phyloP scores from a whole-genome alignment of 2,888 invertebrate species.

The Drosophila prostipennis region DNA sequence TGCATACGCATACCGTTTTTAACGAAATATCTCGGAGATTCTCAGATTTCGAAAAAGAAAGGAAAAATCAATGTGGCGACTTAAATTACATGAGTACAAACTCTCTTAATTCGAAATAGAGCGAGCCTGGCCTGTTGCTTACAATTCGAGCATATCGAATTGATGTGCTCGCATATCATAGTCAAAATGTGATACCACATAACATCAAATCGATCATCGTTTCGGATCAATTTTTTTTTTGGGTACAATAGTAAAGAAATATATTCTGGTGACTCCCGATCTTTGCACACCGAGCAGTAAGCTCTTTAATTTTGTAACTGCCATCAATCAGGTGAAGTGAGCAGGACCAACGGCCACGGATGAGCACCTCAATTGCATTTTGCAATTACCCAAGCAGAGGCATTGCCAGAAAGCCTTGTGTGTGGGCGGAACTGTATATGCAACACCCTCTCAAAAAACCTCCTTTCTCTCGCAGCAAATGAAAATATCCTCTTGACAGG shows the following conservation, averaged over 20 bases:
- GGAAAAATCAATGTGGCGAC: too few species aligned
- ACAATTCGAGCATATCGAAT: too few species aligned
- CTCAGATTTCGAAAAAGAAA: too few species aligned
- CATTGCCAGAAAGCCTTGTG: constrained; percentile 11
- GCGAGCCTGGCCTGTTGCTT: too few species aligned
- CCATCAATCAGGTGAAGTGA: constrained; percentile 25
- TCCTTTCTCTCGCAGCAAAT: constrained; percentile 17
- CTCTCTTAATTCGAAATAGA: too few species aligned
- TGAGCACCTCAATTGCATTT: constrained; percentile 49
- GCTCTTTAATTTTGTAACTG: constrained; percentile 8
- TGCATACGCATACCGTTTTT: too few species aligned
- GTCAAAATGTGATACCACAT: too few species aligned
- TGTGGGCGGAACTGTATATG: constrained; percentile 1
- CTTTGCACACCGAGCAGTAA: background rate
- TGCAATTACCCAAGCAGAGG: constrained; percentile 36
- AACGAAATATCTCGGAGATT: too few species aligned
- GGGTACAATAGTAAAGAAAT: background rate
- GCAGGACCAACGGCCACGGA: constrained; percentile 11
- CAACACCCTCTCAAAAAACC: constrained; percentile 13
- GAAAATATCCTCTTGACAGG: constrained; percentile 40
- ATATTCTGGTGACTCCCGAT: background rate
- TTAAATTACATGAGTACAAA: too few species aligned
- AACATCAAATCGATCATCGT: too few species aligned
- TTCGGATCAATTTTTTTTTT: too few species aligned
- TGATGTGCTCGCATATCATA: too few species aligned